Evolutionary conservation across 2,113 vertebrate species (phyloP).

Genomic region (Riparia riparia): DNA sequence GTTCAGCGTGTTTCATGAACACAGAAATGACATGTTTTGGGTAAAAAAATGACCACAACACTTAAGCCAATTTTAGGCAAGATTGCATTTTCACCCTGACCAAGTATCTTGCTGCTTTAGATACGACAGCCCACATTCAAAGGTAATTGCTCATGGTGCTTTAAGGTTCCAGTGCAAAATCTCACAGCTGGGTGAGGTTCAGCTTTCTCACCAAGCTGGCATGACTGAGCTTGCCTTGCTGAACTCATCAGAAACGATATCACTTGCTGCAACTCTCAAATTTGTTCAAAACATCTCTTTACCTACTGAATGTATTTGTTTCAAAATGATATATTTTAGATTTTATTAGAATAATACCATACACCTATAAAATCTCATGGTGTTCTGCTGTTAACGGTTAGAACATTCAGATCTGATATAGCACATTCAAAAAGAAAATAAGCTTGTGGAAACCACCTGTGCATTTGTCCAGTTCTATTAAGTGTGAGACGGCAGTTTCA

Average conservation of each 20-base stretch:
- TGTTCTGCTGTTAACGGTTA: not conserved
- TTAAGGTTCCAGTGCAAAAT: conserved; percentile 53
- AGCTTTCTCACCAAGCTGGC: conserved; percentile 52
- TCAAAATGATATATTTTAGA: not conserved
- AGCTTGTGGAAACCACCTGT: not conserved
- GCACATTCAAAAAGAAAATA: not conserved
- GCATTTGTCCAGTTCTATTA: not conserved
- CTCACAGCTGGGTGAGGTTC: conserved; percentile 58
- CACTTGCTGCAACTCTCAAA: conserved; percentile 13
- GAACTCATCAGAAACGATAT: conserved; percentile 45
- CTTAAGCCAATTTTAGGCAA: not conserved
- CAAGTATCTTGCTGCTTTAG: conserved; percentile 31
- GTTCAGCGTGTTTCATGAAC: not conserved
- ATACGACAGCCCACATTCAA: conserved; percentile 37
- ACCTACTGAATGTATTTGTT: not conserved
- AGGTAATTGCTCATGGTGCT: conserved; percentile 1
- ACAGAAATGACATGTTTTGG: accelerated
- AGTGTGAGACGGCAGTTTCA: not conserved
- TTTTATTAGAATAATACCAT: not conserved
- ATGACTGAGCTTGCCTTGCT: conserved; percentile 56
- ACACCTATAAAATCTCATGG: not conserved
- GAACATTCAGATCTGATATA: not conserved
- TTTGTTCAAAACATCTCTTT: not conserved
- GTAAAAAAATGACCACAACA: not conserved
- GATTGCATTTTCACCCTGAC: not conserved